Percentiles rank a stretch among this genome's conserved stretches.
phyloP scores from a whole-genome alignment of 2,113 vertebrate species.

The Thomomys bottae region DNA sequence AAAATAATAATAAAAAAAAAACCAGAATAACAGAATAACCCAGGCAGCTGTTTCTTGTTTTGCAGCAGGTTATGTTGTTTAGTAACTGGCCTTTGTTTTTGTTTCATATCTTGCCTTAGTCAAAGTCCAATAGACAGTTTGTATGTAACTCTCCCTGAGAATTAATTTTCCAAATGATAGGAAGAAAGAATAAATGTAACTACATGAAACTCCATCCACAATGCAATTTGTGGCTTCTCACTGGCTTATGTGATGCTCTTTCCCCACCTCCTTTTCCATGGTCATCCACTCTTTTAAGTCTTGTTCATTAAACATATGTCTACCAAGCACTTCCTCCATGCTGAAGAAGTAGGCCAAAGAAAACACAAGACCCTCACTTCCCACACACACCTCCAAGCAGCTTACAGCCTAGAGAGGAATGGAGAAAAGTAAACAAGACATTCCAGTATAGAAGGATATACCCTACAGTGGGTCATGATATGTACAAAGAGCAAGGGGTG shows the following conservation, averaged over 20 bases:
- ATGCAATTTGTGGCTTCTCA: not conserved
- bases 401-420: not conserved
- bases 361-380: not conserved
- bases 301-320: not conserved
- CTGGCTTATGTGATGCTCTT: not conserved
- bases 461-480: too few relatives aligned
- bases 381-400: not conserved
- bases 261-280: not conserved
- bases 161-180: constrained; percentile 19
- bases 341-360: not conserved
- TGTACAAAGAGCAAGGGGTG: not conserved
- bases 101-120: not conserved
- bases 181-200: not conserved
- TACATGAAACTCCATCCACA: not conserved
- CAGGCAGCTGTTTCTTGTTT: constrained; percentile 45
- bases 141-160: constrained; percentile 21
- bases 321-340: not conserved
- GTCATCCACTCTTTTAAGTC: not conserved
- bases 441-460: rapidly evolving
- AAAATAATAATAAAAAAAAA: too few relatives aligned
- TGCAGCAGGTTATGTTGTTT: not conserved
- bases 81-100: not conserved
- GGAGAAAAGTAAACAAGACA: not conserved
- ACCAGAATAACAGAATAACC: not conserved
- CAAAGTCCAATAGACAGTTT: not conserved